Conservation (phyloP, 2,888 invertebrate species). For the Agapetus fuscipes region DNA sequence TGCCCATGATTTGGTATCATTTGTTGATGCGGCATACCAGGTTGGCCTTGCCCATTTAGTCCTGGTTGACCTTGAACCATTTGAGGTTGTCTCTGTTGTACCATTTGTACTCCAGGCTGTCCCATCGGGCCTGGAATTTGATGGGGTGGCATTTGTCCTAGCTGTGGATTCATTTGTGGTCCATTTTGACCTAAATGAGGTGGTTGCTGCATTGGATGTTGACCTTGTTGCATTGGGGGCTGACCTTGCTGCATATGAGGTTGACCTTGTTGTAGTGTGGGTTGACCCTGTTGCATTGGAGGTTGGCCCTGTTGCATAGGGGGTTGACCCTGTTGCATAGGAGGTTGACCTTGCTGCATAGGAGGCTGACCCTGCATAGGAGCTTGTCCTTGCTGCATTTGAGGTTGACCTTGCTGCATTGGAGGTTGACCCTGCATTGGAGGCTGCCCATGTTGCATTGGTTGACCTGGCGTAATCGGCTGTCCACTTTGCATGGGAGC, state of each 20-base stretch:
- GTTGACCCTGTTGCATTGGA: constrained; percentile 22
- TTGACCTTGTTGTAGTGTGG: constrained; percentile 23
- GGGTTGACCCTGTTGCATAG: constrained; percentile 5
- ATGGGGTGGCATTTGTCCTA: constrained; percentile 23
- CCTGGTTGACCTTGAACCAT: background rate
- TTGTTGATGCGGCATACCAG: background rate
- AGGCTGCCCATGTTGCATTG: constrained; percentile 4
- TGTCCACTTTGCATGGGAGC: too few relatives aligned
- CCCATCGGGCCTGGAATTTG: constrained; percentile 18
- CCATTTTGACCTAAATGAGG: constrained; percentile 25
- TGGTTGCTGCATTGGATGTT: constrained; percentile 25
- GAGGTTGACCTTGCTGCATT: constrained; percentile 22
- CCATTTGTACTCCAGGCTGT: background rate
- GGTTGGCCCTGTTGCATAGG: constrained; percentile 22
- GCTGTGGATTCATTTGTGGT: constrained; percentile 24
- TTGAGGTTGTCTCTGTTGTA: background rate
- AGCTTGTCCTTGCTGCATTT: constrained; percentile 24
- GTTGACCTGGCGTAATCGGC: constrained; percentile 11
- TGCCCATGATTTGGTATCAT: background rate
- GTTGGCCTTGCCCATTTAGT: background rate
- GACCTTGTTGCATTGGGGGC: constrained; percentile 19
- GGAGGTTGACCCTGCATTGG: constrained; percentile 21
- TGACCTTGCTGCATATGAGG: constrained; percentile 23
- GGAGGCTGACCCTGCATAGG: constrained; percentile 23
- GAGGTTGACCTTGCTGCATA: too few relatives aligned